phyloP scores from a whole-genome alignment of 1,140 invertebrate species.

The Condylostylus longicornis region DNA sequence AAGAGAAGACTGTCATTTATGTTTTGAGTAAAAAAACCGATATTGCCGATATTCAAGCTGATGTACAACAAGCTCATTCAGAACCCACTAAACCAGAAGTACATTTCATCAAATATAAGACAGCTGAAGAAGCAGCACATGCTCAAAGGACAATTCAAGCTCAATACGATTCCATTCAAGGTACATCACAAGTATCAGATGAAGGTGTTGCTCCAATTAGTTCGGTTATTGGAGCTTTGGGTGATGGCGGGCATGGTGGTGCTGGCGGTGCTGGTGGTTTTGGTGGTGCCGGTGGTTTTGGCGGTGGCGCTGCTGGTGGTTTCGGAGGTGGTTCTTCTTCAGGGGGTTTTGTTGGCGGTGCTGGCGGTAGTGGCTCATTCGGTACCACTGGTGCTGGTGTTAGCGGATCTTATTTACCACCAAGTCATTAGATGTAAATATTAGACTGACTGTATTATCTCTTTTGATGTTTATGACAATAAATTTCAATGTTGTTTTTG shows the following conservation, averaged over 20 bases:
- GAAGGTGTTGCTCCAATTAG: conserved; percentile 7
- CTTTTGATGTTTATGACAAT: too few relatives aligned
- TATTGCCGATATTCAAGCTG: conserved; percentile 7
- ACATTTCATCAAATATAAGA: conserved; percentile 53
- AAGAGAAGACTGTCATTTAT: conserved; percentile 68
- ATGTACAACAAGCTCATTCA: conserved; percentile 24
- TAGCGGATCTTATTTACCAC: too few relatives aligned
- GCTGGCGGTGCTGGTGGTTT: too few relatives aligned
- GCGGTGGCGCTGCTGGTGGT: not conserved
- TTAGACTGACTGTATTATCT: too few relatives aligned
- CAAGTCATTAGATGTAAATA: too few relatives aligned
- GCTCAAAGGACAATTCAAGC: conserved; percentile 12
- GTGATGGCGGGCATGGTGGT: conserved; percentile 7
- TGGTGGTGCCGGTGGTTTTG: too few relatives aligned
- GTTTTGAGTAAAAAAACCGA: conserved; percentile 50
- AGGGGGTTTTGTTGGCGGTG: too few relatives aligned
- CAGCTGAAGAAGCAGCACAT: conserved; percentile 34
- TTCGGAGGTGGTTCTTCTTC: conserved; percentile 1
- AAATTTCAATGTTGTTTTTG: too few relatives aligned
- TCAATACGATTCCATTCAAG: conserved; percentile 9
- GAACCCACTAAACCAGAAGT: conserved; percentile 53
- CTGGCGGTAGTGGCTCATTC: too few relatives aligned
- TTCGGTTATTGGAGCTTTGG: conserved; percentile 8
- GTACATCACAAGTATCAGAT: conserved; percentile 7
- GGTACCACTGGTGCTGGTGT: too few relatives aligned